Evolutionary conservation across 2,797 vertebrate species (phyloP).

Genomic region (Australoheros facetus): DNA sequence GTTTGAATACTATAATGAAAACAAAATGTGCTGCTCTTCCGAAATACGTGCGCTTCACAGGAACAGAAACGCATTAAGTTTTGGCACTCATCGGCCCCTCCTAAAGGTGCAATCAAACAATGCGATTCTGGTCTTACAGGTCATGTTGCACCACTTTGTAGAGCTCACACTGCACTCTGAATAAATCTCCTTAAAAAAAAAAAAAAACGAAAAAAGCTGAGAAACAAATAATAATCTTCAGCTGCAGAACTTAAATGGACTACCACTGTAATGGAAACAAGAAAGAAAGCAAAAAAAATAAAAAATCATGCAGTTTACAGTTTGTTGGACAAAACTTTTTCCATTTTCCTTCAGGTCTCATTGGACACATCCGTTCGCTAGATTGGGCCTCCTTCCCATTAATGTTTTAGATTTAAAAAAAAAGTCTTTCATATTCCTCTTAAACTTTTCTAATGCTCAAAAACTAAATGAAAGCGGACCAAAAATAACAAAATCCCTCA

Average conservation of each 20-base stretch:
- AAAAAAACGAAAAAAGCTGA: background rate
- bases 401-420: conserved; percentile 14
- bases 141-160: background rate
- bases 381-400: conserved; percentile 15
- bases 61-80: background rate
- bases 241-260: background rate
- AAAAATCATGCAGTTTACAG: background rate
- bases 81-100: background rate
- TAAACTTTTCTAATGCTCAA: conserved; percentile 23
- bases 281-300: background rate
- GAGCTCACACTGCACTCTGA: background rate
- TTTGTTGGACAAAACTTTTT: conserved; percentile 21
- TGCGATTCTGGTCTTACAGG: background rate
- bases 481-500: conserved; percentile 36
- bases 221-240: background rate
- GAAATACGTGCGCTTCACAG: background rate
- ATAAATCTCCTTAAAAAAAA: background rate
- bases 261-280: conserved; percentile 2
- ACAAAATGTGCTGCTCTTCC: conserved; percentile 3
- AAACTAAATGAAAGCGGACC: conserved; percentile 16
- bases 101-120: conserved; percentile 5
- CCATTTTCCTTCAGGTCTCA: conserved; percentile 16
- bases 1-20: conserved; percentile 15
- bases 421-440: background rate
- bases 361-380: conserved; percentile 20